Conservation (phyloP, 2,888 invertebrate species). For the Portevinia maculata region DNA sequence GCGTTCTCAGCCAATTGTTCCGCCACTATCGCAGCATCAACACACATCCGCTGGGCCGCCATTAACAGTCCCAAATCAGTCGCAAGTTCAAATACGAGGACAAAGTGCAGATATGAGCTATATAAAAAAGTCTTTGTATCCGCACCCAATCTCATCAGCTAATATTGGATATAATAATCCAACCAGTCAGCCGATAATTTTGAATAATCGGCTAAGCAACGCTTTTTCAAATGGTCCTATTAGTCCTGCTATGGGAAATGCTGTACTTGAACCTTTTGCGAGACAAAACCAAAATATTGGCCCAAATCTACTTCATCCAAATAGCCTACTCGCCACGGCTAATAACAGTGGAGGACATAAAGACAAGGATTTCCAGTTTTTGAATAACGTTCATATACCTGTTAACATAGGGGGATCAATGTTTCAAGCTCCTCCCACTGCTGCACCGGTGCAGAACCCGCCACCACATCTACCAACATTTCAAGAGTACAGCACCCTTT, state of each 20-base stretch:
- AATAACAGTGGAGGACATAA: constrained; percentile 74
- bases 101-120: constrained; percentile 57
- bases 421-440: constrained; percentile 75
- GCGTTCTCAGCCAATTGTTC: constrained; percentile 40
- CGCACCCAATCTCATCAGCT: constrained; percentile 50
- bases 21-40: constrained; percentile 73
- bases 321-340: constrained; percentile 73
- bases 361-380: constrained; percentile 85
- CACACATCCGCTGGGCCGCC: constrained; percentile 48
- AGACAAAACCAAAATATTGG: constrained; percentile 74
- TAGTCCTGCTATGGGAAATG: constrained; percentile 78
- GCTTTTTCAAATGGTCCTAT: constrained; percentile 81
- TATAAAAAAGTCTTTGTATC: constrained; percentile 59
- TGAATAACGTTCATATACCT: constrained; percentile 84
- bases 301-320: constrained; percentile 73
- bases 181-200: constrained; percentile 77
- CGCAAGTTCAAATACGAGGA: constrained; percentile 62
- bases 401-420: constrained; percentile 77
- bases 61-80: constrained; percentile 41
- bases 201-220: constrained; percentile 78
- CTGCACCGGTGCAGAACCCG: constrained; percentile 76
- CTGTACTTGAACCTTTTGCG: constrained; percentile 77
- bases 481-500: constrained; percentile 82
- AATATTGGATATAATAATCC: constrained; percentile 62
- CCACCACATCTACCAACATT: constrained; percentile 61